Conservation (phyloP, 2,797 vertebrate genomes). For the Pelochelys cantorii region DNA sequence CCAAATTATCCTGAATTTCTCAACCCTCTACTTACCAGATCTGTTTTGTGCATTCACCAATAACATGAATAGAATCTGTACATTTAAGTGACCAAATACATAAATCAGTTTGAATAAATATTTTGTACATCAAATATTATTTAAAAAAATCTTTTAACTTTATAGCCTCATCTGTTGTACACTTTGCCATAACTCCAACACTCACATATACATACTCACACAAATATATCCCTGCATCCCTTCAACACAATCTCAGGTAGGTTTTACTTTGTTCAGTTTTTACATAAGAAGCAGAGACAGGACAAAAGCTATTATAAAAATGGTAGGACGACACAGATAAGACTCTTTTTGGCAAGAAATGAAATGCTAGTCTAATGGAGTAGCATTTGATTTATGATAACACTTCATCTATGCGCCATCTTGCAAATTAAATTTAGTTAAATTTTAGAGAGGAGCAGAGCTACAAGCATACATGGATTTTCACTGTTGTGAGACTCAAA, state of each 20-base stretch:
- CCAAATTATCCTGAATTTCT: not conserved
- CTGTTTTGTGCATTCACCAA: not conserved
- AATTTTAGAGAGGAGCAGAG: not conserved
- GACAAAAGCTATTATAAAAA: not conserved
- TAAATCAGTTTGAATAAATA: not conserved
- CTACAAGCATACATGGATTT: not conserved
- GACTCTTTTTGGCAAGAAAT: not conserved
- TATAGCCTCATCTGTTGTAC: not conserved
- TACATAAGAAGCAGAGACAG: constrained; percentile 21
- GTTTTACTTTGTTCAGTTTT: constrained; percentile 11
- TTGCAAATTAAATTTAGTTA: not conserved
- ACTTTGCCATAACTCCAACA: not conserved
- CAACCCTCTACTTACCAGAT: not conserved
- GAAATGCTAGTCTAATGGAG: not conserved
- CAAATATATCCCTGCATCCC: not conserved
- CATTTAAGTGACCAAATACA: not conserved
- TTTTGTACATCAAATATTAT: not conserved
- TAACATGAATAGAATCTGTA: not conserved
- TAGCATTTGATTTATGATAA: constrained; percentile 4
- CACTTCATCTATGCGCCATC: not conserved
- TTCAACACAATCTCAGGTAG: not conserved
- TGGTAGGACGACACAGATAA: not conserved
- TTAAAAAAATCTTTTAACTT: not conserved
- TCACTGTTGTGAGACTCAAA: not conserved
- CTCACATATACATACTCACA: not conserved